Base-by-base conservation (phyloP, 2,797 vertebrate species). In the Muscicapa comitata region DNA sequence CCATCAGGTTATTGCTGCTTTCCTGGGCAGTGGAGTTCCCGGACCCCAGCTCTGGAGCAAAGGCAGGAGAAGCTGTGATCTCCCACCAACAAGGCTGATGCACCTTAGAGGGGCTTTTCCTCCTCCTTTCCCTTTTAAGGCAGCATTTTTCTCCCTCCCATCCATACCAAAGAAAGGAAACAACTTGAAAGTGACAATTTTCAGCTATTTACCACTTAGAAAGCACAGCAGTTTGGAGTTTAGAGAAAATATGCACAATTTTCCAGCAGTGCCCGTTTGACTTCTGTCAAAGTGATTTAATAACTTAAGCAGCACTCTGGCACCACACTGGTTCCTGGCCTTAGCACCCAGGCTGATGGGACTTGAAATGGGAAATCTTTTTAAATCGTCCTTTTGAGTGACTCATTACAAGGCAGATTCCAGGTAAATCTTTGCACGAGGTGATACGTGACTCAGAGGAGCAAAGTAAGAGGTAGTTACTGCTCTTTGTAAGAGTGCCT, bases 181-280 rank as follows among this genome's bases (percentile, higher is more conserved):
- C 73, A 81, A 90, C 89, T 73, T 72, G 82, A 90, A 94, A 85
- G 94, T 86, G 77, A 80, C 93, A 93, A 94, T 94, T 95, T 90
- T 93, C 84, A 88, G 88, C 91, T 94, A 66, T 95, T 96, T 96
- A 90, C 93, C 21, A n/a, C 88, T 91, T 74, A 37, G 94, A 93
- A 95, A 85, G 58, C 13, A 0, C 7, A 6, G 79, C 86, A 90
- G 80, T 7, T 87, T 66, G 47, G 47, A 93, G 87, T 95, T 95
- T 70, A 82, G 87, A 89, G 94, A 94, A 96, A 96, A 95, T 90
- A 80, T 65, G 59, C 79, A 51, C 94, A 72, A 95, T 96, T 96
- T 96, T 95, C 82, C 91, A 87, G 87, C 91, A 95, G 90, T 96
- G 90, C 77, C 94, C 81, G 42, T 94, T 96, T 94, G 96, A 97